Conservation (phyloP, 2,888 invertebrate species). For the Eumacrocentrus americanus region DNA sequence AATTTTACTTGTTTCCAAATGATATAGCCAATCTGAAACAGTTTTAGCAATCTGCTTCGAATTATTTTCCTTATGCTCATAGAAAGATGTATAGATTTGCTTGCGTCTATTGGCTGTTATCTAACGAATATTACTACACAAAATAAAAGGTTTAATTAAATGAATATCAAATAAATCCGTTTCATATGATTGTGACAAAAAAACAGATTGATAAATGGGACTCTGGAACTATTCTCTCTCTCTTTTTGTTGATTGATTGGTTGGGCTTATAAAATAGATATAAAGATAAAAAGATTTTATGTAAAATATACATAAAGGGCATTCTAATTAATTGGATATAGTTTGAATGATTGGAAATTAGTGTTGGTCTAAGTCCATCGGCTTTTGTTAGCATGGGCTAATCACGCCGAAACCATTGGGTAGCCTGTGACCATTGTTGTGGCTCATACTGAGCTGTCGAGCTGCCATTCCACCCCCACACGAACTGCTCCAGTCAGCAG, state of each 20-base stretch:
- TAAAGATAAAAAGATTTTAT: constrained; percentile 16
- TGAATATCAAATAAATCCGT: not conserved
- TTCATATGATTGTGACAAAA: not conserved
- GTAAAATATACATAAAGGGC: not conserved
- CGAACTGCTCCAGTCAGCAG: constrained; percentile 89
- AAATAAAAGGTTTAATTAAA: not conserved
- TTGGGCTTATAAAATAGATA: constrained; percentile 2
- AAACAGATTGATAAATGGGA: not conserved
- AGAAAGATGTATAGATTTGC: no score
- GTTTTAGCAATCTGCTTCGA: not conserved
- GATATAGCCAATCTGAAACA: not conserved
- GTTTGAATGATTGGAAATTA: not conserved
- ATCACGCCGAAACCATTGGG: constrained; percentile 52
- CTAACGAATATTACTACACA: no score
- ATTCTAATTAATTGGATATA: not conserved
- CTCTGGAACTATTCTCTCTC: no score
- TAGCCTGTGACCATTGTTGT: constrained; percentile 51
- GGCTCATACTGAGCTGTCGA: constrained; percentile 53
- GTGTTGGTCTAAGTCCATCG: not conserved
- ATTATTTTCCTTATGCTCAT: constrained; percentile 1
- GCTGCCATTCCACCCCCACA: constrained; percentile 58
- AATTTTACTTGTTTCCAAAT: not conserved
- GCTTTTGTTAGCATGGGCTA: constrained; percentile 42
- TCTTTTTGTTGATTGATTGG: no score
- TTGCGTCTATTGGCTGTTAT: constrained; percentile 16